Evolutionary conservation across 2,113 vertebrate genomes (phyloP).

Genomic region (Tachysurus vachellii): DNA sequence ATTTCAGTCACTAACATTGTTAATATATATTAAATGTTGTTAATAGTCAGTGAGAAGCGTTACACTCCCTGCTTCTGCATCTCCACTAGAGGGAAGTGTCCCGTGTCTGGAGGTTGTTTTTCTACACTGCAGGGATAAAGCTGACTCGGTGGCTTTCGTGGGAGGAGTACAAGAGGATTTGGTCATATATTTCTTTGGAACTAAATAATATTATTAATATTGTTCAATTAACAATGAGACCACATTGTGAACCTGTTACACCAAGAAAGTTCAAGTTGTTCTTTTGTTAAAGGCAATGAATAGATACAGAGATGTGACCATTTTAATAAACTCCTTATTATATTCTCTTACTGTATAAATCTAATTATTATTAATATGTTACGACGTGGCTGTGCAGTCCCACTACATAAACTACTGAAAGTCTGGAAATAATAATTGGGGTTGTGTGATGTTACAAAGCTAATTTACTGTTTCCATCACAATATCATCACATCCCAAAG

Average conservation of each 20-base stretch:
- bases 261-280: too few relatives aligned
- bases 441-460: not conserved
- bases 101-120: not conserved
- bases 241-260: not conserved
- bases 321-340: not conserved
- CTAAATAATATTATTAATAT: not conserved
- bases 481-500: not conserved
- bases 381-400: not conserved
- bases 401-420: too few relatives aligned
- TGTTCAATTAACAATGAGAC: not conserved
- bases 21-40: too few relatives aligned
- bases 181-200: not conserved
- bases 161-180: not conserved
- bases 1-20: not conserved
- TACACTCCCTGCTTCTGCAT: not conserved
- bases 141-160: not conserved
- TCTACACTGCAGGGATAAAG: not conserved
- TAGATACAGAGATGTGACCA: not conserved
- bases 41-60: not conserved
- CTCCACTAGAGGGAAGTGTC: conserved; percentile 39
- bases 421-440: too few relatives aligned
- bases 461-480: not conserved
- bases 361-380: not conserved
- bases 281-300: not conserved
- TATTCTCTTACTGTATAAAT: not conserved